Percentiles rank a stretch among this genome's conserved stretches.
Conservation (phyloP, 2,888 invertebrate species). For the Polyommatus iphigenia region DNA sequence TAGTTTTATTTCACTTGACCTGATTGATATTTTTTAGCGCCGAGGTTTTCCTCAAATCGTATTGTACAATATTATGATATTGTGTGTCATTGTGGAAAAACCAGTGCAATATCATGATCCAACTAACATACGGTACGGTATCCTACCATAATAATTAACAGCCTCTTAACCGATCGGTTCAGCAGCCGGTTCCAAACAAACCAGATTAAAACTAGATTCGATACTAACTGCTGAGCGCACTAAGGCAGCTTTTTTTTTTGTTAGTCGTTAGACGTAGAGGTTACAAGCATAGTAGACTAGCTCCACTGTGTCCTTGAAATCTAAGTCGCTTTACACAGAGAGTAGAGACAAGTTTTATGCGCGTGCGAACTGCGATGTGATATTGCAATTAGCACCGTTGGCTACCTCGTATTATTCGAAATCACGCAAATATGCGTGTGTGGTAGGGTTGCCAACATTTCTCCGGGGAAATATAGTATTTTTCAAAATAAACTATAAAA, state of each 20-base stretch:
- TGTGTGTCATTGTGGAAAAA: neutral
- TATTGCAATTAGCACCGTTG: too few relatives aligned
- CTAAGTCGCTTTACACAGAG: too few relatives aligned
- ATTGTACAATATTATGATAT: constrained; percentile 2
- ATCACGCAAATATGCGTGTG: too few relatives aligned
- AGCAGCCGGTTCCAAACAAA: neutral
- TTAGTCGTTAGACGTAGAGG: neutral
- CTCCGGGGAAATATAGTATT: too few relatives aligned
- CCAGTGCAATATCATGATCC: neutral
- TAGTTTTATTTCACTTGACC: neutral
- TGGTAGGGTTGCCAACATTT: too few relatives aligned
- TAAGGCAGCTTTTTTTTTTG: neutral
- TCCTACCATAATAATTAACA: neutral
- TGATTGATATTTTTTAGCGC: neutral
- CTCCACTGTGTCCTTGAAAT: too few relatives aligned
- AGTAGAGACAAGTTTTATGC: too few relatives aligned
- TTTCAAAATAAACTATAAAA: too few relatives aligned
- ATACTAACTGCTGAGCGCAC: neutral
- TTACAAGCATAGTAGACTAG: neutral
- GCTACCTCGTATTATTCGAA: too few relatives aligned
- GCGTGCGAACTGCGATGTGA: too few relatives aligned
- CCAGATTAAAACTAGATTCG: neutral
- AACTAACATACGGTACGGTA: neutral
- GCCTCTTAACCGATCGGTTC: neutral
- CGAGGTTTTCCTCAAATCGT: neutral